Conservation (phyloP, 2,797 vertebrate genomes). For the Xenops minutus region DNA sequence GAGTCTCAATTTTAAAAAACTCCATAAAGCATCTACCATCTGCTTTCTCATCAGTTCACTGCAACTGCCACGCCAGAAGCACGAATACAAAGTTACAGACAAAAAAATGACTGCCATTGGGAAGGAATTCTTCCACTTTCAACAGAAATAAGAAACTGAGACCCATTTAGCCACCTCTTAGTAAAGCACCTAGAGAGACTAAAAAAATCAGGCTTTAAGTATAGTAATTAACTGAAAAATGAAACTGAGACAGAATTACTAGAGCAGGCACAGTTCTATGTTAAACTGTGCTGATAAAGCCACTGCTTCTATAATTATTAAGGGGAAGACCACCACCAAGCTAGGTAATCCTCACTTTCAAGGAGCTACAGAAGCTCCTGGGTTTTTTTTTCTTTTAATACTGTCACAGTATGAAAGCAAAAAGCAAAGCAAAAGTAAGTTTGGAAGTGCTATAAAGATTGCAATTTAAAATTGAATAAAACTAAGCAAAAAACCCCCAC, state of each 20-base stretch:
- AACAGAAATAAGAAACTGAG: accelerated
- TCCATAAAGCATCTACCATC: not conserved
- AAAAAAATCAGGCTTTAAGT: not conserved
- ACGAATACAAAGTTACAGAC: not conserved
- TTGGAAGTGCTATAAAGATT: accelerated
- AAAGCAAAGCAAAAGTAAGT: not conserved
- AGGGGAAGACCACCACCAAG: not conserved
- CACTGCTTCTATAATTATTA: not conserved
- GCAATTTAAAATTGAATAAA: not conserved
- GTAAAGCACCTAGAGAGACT: not conserved
- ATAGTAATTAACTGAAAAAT: not conserved
- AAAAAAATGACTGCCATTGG: not conserved
- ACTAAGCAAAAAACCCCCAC: not conserved
- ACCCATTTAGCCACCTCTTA: not conserved
- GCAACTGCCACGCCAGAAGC: not conserved
- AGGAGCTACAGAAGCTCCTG: not conserved
- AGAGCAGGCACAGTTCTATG: not conserved
- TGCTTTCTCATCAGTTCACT: not conserved
- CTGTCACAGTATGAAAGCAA: accelerated
- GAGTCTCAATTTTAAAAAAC: not conserved
- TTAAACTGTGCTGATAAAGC: not conserved
- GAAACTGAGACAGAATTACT: not conserved
- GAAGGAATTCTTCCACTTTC: not conserved
- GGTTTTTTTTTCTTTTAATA: not conserved
- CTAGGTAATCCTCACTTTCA: accelerated